These are phyloP conservation scores for Ophion costatus DNA, from an alignment of 2,888 invertebrate genomes.

Conservation along the genomic window DNA sequence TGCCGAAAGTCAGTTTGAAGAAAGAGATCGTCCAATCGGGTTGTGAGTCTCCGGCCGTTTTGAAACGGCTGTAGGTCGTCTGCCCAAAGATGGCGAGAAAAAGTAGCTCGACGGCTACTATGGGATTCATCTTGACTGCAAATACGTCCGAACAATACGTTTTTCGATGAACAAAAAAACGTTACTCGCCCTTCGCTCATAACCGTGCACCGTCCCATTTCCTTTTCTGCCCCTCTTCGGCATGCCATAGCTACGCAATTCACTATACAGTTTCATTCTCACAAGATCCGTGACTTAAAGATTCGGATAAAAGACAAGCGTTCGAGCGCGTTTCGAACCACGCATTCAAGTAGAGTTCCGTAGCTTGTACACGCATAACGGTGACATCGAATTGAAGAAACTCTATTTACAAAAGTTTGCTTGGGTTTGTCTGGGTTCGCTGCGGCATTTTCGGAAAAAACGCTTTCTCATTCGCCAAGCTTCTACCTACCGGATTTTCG, in stretches of 20 bases:
- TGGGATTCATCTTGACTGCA: slow-evolving; percentile 95
- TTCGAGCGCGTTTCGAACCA: no score
- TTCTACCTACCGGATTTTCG: no score
- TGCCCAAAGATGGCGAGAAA: slow-evolving; percentile 99
- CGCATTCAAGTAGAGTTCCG: no score
- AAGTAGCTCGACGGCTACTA: slow-evolving; percentile 97
- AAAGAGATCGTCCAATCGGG: slow-evolving; percentile 93
- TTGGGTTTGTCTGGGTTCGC: no score
- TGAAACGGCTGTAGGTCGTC: slow-evolving; percentile 91
- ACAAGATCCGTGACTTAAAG: not conserved
- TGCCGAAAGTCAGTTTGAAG: slow-evolving; percentile 94
- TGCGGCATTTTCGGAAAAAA: no score
- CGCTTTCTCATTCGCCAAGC: no score
- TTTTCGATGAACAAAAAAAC: slow-evolving; percentile 41
- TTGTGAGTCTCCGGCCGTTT: slow-evolving; percentile 87
- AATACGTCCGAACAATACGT: slow-evolving; percentile 77
- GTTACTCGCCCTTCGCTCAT: not conserved
- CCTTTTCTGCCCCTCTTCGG: not conserved
- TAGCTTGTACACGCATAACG: no score
- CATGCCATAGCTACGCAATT: slow-evolving; percentile 63
- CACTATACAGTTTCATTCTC: slow-evolving; percentile 43
- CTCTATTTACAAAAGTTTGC: no score
- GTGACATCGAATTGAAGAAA: no score
- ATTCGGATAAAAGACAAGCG: not conserved
- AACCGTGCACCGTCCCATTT: slow-evolving; percentile 38